Evolutionary conservation across 1,140 invertebrate species (phyloP).

Genomic region (Tribolium madens): DNA sequence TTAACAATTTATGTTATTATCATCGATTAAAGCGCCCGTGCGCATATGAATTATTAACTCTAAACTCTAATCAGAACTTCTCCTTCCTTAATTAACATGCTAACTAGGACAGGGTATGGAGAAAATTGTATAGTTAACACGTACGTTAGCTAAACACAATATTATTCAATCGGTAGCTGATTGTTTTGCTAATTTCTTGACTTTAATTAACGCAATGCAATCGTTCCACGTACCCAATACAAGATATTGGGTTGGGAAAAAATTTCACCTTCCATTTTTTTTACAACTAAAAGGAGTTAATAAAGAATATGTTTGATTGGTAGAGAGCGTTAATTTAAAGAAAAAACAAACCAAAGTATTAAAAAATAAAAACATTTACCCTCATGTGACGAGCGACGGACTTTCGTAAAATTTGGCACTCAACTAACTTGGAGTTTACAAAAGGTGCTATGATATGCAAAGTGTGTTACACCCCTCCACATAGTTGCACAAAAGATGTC

Average conservation of each 20-base stretch:
- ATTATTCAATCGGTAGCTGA: constrained; percentile 11
- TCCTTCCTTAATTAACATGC: constrained; percentile 24
- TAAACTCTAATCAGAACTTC: constrained; percentile 31
- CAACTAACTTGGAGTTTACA: neutral
- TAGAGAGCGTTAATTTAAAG: neutral
- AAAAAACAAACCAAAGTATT: neutral
- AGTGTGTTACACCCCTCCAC: neutral
- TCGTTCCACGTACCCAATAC: neutral
- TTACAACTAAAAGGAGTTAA: too few relatives aligned
- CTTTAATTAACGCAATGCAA: neutral
- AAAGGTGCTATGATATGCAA: neutral
- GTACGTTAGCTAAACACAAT: neutral
- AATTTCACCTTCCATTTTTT: too few relatives aligned
- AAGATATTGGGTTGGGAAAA: neutral
- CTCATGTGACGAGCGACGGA: neutral
- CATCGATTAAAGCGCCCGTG: constrained; percentile 6
- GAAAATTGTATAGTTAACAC: constrained; percentile 4
- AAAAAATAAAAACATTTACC: neutral
- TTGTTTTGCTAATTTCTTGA: constrained; percentile 19
- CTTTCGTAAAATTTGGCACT: neutral
- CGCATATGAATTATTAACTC: constrained; percentile 21
- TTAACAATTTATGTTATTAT: neutral
- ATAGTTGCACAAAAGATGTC: neutral
- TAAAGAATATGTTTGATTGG: too few relatives aligned
- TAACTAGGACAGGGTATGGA: constrained; percentile 7